Base-by-base conservation (phyloP, 23 tunicate species). In the Halocynthia roretzi region DNA sequence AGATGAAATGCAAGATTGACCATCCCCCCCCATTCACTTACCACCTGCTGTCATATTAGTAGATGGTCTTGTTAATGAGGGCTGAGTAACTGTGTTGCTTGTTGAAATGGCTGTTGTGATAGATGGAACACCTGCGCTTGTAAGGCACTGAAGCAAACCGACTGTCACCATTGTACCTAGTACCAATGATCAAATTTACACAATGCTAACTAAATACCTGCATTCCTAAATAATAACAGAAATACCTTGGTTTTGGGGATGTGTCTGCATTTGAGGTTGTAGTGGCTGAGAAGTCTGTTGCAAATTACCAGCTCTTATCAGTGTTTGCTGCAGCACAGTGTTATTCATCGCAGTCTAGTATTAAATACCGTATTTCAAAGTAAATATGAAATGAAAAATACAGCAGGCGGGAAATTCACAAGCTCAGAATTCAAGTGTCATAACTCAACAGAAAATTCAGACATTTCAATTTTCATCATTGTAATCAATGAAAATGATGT, bases 31-130 rank as follows among this genome's bases (percentile, higher is more conserved):
- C 44, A 31, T 31, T 31, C 44, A 65, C 70, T 65, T 15, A 65
- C 70, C 70, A 10, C 70, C 70, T 22, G 49, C 78, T 10, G 58
- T 5, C 22, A 53, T 64, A 54, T 22, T n/a, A 21, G 5, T 74
- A 74, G 78, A 74, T 19, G 78, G 78, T 56, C 78, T 74, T 8
- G 78, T 54, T 44, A 74, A 74, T 54, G 78, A 74, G 0, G 78
- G 56, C n/a, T 54, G 56, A 8, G 78, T 74, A 64, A 74, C 56
- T 8, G 78, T 54, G 63, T 54, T 74, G 21, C 62, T 54, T 17
- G 12, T 71, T 4, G 40, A 20, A 8, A 64, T 48, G 4, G 31
- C 71, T 19, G 63, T 21, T 21, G 78, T 54, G 21, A 74, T 44
- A 1, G 56, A 56, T 12, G 78, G 1, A 8, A 54, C 49, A 14